phyloP scores from a whole-genome alignment of 2,888 invertebrate genomes.

The Hypselothyrea guttata region DNA sequence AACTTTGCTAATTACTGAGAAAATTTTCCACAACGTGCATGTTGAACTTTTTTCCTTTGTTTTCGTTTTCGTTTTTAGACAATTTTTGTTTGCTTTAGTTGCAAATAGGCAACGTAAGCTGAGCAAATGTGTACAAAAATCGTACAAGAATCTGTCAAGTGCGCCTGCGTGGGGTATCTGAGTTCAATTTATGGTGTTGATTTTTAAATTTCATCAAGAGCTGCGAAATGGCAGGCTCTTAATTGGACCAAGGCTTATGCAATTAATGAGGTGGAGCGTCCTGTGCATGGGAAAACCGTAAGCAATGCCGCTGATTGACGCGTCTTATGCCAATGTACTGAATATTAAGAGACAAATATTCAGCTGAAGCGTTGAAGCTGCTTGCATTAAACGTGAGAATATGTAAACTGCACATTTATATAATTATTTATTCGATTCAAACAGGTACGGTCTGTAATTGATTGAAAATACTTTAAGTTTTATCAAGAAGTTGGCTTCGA shows the following conservation, averaged over 20 bases:
- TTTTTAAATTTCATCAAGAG: conserved; percentile 51
- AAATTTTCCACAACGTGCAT: conserved; percentile 65
- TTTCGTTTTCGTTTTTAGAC: conserved; percentile 2
- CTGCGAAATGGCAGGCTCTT: conserved; percentile 27
- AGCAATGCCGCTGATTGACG: conserved; percentile 30
- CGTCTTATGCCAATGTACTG: conserved; percentile 15
- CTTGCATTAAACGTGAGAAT: not conserved
- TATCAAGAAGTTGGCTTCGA: conserved; percentile 12
- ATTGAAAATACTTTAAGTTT: conserved; percentile 31
- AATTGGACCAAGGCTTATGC: conserved; percentile 39
- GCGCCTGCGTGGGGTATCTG: conserved; percentile 13
- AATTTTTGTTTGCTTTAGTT: conserved; percentile 30
- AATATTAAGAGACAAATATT: conserved; percentile 5
- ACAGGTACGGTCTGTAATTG: conserved; percentile 19
- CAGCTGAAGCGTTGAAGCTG: not conserved
- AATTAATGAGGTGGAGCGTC: conserved; percentile 43
- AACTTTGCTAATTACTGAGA: conserved; percentile 75
- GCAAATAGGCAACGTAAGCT: conserved; percentile 22
- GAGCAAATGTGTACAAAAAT: conserved; percentile 8
- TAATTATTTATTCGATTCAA: not conserved
- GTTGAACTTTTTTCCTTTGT: conserved; percentile 38
- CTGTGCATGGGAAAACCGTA: conserved; percentile 2
- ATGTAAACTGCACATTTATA: not conserved
- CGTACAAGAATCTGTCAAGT: not conserved
- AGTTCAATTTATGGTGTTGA: conserved; percentile 66